Conservation (phyloP, 2,888 invertebrate genomes). For the Tetropium fuscum region DNA sequence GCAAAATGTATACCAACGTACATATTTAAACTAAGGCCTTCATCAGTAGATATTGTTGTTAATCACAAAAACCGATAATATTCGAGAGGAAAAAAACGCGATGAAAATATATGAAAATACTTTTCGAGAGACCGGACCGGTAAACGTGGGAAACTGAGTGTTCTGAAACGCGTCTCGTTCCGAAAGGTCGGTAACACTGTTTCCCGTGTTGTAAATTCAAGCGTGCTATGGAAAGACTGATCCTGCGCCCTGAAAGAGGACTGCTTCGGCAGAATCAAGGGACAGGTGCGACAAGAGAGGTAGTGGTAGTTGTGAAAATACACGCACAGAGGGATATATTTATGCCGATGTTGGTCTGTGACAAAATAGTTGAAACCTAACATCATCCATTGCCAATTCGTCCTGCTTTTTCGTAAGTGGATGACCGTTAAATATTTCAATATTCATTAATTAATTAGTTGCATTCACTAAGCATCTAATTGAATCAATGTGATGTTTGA, state of each 20-base stretch:
- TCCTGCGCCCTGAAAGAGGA: constrained; percentile 20
- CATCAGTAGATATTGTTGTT: constrained; percentile 13
- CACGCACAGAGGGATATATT: not conserved
- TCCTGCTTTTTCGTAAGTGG: too few relatives aligned
- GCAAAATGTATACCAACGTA: constrained; percentile 15
- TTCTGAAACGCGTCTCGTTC: constrained; percentile 19
- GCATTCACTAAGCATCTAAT: too few relatives aligned
- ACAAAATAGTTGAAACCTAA: too few relatives aligned
- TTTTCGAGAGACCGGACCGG: constrained; percentile 4
- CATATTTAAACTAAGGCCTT: constrained; percentile 9
- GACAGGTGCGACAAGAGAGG: constrained; percentile 16
- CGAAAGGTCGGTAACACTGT: constrained; percentile 32
- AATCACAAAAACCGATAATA: constrained; percentile 10
- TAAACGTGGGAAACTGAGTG: not conserved
- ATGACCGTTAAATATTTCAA: too few relatives aligned
- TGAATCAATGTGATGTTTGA: too few relatives aligned
- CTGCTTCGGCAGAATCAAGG: constrained; percentile 20
- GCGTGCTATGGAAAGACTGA: constrained; percentile 20
- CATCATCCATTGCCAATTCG: too few relatives aligned
- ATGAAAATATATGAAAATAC: too few relatives aligned
- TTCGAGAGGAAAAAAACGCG: too few relatives aligned
- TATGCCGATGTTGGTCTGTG: not conserved
- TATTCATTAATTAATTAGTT: too few relatives aligned
- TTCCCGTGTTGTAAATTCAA: constrained; percentile 24
- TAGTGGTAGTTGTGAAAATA: not conserved